Evolutionary conservation across 2,113 vertebrate genomes (phyloP).

Genomic region (Psilopsiagon aymara): DNA sequence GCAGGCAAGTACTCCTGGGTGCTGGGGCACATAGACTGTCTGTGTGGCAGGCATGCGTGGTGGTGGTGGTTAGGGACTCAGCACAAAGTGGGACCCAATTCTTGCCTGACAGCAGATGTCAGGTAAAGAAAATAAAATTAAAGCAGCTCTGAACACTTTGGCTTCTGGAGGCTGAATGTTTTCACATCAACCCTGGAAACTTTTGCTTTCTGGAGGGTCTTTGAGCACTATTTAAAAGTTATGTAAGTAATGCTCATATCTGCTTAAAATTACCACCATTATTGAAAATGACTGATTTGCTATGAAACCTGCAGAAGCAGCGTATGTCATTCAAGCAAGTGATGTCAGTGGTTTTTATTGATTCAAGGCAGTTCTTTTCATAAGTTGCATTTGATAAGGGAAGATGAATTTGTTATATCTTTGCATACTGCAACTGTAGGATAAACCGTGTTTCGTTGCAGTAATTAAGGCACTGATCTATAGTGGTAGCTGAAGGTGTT

Average conservation of each 20-base stretch:
- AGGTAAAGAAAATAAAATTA: neutral
- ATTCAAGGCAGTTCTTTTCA: neutral
- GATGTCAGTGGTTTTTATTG: neutral
- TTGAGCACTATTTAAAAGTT: neutral
- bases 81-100: neutral
- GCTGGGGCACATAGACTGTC: rapidly evolving
- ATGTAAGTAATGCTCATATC: rapidly evolving
- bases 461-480: neutral
- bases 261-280: neutral
- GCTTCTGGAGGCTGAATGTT: rapidly evolving
- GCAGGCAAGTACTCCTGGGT: neutral
- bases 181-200: neutral
- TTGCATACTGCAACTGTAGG: neutral
- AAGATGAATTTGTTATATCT: neutral
- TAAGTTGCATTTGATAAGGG: neutral
- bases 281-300: neutral
- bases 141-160: neutral
- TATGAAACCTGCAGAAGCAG: neutral
- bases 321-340: neutral
- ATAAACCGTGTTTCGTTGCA: neutral
- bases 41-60: rapidly evolving
- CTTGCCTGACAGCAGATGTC: neutral
- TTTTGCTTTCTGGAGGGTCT: neutral
- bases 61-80: too few species aligned
- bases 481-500: neutral